Evolutionary conservation across 2,113 vertebrate genomes (phyloP), one percentile per base, ranked within the genome.

Genomic region (Zapus hudsonius): DNA sequence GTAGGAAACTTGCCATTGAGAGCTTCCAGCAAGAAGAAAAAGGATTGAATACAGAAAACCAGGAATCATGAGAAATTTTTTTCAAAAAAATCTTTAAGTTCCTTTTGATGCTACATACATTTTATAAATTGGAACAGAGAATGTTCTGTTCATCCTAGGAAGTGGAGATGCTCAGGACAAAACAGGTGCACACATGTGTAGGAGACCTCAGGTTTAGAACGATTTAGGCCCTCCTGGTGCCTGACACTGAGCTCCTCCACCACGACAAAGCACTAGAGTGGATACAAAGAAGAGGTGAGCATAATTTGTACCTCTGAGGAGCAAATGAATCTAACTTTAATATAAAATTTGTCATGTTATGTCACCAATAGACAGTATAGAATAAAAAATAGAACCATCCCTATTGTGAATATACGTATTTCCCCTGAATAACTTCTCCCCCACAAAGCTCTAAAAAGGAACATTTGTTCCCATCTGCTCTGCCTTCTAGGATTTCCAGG

Each of bases 121-220:
- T 97, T 96, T 93, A 86, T 96, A 95, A 95, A 69, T 94, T 92
- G 79, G 78, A 96, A 95, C 31, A 96, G 87, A 95, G 83, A 57
- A 38, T 59, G 57, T 94, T 79, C 92, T 84, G 94, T 96, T 87
- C 36, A 85, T 93, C 87, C 47, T 16, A 64, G 40, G 10, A 1
- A 82, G 64, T 69, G 25, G 38, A 69, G 6, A 38, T 79, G 40
- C 87, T 76, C 90, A 72, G 2, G 33, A 52, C 89, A 96, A 92
- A 97, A 80, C 75, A 90, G 92, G 91, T 96, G 66, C 91, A 97
- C 70, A 93, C 93, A 86, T 67, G 69, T 27, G 23, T 72, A 7
- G 70, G 90, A 59, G 29, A 78, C 57, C 1, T 79, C 19, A 72
- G 4, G 29, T 91, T 95, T 93, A 47, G 75, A 79, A 52, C 38